Evolutionary conservation across 2,113 vertebrate species (phyloP), one percentile per base, ranked within the genome.

Genomic region (Herpailurus yagouaroundi): DNA sequence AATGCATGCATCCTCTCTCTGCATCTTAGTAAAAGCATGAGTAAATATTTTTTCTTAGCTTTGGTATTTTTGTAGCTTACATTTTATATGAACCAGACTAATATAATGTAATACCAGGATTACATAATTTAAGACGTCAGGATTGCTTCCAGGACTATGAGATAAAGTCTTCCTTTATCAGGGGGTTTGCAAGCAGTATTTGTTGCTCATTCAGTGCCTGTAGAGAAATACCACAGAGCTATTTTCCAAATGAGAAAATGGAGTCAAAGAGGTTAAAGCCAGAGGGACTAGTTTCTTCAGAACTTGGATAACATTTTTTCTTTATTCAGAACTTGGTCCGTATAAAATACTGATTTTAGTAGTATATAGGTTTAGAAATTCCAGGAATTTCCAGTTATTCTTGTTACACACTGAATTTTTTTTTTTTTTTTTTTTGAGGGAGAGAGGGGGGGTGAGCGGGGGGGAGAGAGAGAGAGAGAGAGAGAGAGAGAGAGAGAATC

Each of bases 1-100:
- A 77, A 36, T 63, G 80, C 36, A 1, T 66, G 41, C 84, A 57
- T 98, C 77, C 84, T 96, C 97, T 94, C 86, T 97, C 69, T 97
- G 97, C 25, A 76, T 82, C 88, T 95, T 92, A 98, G 92, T 83
- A 74, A 5, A 27, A 81, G 86, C 0, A 3, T 97, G 96, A 98
- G 97, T 98, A 98, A 97, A 97, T 97, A 96, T 97, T 98, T 97
- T 97, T 96, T 19, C 7, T 97, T 94, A 89, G 66, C 91, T 68
- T 96, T 95, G 91, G 87, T 93, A 71, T 98, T 97, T 90, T 95
- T 98, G 73, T 60, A 97, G 94, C 81, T 97, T 95, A 94, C 73
- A 95, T 93, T 97, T 98, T 66, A 84, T 86, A 92, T 97, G 96
- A 97, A 80, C 95, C 97, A 94, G 92, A 91, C 97, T 97, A 97